phyloP scores from a whole-genome alignment of 2,888 invertebrate species.

The Harmothoe impar region DNA sequence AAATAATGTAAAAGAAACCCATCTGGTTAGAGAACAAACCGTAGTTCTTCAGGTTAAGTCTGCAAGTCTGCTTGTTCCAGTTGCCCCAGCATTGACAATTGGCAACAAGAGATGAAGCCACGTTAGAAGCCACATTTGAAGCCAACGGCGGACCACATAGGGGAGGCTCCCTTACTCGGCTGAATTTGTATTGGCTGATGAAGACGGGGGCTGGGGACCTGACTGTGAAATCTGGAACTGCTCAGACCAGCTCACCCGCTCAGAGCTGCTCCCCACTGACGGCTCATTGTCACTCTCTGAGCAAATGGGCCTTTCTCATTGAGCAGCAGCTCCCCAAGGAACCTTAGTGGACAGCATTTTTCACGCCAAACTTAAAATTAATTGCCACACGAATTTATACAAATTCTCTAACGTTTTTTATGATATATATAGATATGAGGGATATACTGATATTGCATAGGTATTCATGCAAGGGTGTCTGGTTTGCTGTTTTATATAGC shows the following conservation, averaged over 20 bases:
- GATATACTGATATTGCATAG: neutral
- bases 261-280: slow-evolving; percentile 43
- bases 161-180: neutral
- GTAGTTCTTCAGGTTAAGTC: too few relatives aligned
- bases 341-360: neutral
- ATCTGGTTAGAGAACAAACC: too few relatives aligned
- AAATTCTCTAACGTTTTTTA: too few relatives aligned
- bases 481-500: too few relatives aligned
- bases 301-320: slow-evolving; percentile 20
- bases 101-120: slow-evolving; percentile 22
- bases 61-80: too few relatives aligned
- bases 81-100: neutral
- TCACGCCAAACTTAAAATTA: neutral
- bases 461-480: neutral
- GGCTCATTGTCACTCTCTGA: slow-evolving; percentile 41
- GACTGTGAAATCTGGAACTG: slow-evolving; percentile 52
- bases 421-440: too few relatives aligned
- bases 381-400: too few relatives aligned
- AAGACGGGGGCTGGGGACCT: neutral
- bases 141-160: neutral
- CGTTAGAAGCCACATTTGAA: slow-evolving; percentile 14
- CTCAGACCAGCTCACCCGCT: slow-evolving; percentile 20
- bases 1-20: too few relatives aligned
- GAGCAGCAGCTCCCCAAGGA: neutral
- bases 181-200: slow-evolving; percentile 27